phyloP scores from a whole-genome alignment of 1,140 invertebrate genomes.

The Anoplolepis gracilipes region DNA sequence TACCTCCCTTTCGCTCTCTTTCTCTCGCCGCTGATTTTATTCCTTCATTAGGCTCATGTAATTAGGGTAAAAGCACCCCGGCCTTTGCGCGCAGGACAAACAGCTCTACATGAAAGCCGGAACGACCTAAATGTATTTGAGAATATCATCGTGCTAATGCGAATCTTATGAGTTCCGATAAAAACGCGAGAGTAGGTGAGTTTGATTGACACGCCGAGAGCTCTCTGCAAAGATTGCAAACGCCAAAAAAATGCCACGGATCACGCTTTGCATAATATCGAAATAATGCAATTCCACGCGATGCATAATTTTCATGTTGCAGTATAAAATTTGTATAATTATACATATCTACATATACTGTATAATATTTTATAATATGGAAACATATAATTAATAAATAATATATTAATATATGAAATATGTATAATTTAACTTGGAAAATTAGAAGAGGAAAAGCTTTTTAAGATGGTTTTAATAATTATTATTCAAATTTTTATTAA shows the following conservation, averaged over 20 bases:
- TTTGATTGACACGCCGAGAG: slow-evolving; percentile 15
- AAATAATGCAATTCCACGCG: neutral
- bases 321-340: neutral
- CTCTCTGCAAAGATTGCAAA: neutral
- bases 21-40: slow-evolving; percentile 47
- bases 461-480: neutral
- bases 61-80: slow-evolving; percentile 53
- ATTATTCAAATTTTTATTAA: too few species aligned
- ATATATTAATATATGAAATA: too few species aligned
- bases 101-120: slow-evolving; percentile 45
- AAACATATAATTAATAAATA: too few species aligned
- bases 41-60: slow-evolving; percentile 51
- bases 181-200: slow-evolving; percentile 20
- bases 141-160: slow-evolving; percentile 55
- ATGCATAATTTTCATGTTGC: neutral
- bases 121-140: slow-evolving; percentile 56
- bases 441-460: neutral
- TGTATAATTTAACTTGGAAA: neutral
- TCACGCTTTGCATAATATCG: neutral
- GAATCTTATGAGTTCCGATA: slow-evolving; percentile 49
- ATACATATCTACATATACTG: too few species aligned
- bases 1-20: slow-evolving; percentile 27
- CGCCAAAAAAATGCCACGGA: neutral
- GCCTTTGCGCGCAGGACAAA: slow-evolving; percentile 51
- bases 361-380: too few species aligned